Evolutionary conservation across 2,797 vertebrate genomes (phyloP).

Genomic region (Gobio occitaniae): DNA sequence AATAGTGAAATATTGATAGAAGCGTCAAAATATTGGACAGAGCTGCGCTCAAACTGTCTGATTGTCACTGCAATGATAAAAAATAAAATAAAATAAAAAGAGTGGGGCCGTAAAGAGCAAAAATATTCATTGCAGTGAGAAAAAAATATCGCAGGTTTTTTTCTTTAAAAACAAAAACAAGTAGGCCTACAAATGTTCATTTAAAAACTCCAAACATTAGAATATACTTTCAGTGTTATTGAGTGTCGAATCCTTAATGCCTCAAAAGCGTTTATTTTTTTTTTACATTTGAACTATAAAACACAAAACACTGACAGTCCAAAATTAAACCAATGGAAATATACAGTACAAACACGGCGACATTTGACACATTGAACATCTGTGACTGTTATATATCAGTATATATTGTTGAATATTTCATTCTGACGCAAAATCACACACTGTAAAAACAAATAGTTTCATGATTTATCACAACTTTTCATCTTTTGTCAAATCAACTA

Average conservation of each 20-base stretch:
- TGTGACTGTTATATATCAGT: neutral
- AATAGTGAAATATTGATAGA: neutral
- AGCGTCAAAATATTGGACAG: neutral
- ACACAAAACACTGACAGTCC: constrained; percentile 10
- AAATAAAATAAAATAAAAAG: neutral
- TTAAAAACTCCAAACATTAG: neutral
- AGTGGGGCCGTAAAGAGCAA: too few relatives aligned
- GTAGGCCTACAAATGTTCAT: neutral
- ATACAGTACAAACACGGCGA: neutral
- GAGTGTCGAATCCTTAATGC: neutral
- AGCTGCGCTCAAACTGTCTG: neutral
- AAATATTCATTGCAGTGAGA: neutral
- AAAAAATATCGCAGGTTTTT: neutral
- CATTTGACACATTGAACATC: constrained; percentile 17
- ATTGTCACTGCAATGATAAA: neutral
- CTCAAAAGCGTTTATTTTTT: constrained; percentile 2
- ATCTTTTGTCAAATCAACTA: too few relatives aligned
- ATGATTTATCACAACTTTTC: too few relatives aligned
- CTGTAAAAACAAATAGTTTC: too few relatives aligned
- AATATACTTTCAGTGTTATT: neutral
- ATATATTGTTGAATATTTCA: neutral
- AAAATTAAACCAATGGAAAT: neutral
- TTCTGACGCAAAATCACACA: neutral
- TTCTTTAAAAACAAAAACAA: neutral
- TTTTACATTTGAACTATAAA: neutral